Evolutionary conservation across 2,888 invertebrate species (phyloP).

Genomic region (Acrobasis repandana): DNA sequence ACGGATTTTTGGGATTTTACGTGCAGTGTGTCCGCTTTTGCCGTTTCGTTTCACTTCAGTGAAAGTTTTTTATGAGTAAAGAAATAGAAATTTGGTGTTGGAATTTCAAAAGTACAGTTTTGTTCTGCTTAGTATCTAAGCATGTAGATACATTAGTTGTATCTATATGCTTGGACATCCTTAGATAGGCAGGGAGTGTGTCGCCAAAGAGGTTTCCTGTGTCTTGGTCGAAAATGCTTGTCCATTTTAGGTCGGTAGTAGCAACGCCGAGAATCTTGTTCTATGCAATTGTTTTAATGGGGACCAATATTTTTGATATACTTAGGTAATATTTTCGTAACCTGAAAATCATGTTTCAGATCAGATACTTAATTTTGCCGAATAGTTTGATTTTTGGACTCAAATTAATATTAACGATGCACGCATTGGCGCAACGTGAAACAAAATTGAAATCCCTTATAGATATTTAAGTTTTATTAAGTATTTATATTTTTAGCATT

Average conservation of each 20-base stretch:
- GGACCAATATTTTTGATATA: no score
- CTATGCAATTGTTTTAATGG: background rate
- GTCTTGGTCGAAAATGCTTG: conserved; percentile 4
- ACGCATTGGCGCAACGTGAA: no score
- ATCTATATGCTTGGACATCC: no score
- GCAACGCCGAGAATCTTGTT: background rate
- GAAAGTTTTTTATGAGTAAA: conserved; percentile 13
- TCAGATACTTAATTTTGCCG: no score
- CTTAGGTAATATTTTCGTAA: no score
- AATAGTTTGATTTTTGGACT: no score
- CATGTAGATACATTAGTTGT: background rate
- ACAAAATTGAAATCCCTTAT: no score
- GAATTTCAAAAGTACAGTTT: background rate
- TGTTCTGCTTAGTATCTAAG: background rate
- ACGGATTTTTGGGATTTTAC: conserved; percentile 9
- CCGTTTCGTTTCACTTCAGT: conserved; percentile 10
- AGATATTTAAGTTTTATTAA: no score
- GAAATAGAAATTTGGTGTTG: background rate
- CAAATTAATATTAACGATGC: no score
- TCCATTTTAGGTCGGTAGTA: background rate
- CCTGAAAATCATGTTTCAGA: no score
- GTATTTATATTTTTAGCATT: no score
- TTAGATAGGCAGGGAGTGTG: background rate
- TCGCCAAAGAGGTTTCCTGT: conserved; percentile 1
- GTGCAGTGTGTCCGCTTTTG: background rate